A percentile compares a stretch with the other conserved stretches of the same genome.
These are phyloP conservation scores for Anoura caudifer DNA, from an alignment of 2,113 vertebrate species.

Conservation along the genomic window DNA sequence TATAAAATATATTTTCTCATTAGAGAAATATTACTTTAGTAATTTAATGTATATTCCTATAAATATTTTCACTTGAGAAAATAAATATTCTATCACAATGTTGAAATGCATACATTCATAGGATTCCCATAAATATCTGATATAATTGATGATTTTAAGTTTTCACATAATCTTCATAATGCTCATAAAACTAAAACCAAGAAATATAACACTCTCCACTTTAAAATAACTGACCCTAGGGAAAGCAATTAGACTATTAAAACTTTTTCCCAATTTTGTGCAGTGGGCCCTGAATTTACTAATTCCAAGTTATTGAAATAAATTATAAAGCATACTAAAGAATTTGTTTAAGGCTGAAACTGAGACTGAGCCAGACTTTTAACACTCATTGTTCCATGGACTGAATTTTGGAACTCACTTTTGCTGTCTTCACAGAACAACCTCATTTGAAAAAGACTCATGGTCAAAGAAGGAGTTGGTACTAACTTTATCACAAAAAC, in stretches of 20 bases:
- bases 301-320: not conserved
- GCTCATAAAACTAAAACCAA: not conserved
- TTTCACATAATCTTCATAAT: not conserved
- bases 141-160: not conserved
- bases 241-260: not conserved
- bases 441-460: not conserved
- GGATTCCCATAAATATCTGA: not conserved
- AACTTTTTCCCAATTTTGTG: not conserved
- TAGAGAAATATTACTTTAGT: not conserved
- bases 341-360: not conserved
- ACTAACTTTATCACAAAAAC: not conserved
- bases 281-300: not conserved
- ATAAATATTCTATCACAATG: not conserved
- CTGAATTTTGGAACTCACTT: not conserved
- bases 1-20: not conserved
- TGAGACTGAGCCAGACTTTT: not conserved
- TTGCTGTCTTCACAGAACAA: not conserved
- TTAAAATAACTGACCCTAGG: not conserved
- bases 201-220: not conserved
- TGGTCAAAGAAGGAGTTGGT: not conserved
- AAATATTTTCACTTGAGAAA: not conserved
- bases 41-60: not conserved
- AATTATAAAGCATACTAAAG: not conserved
- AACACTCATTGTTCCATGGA: not conserved
- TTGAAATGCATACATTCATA: not conserved